These are phyloP conservation scores for Novumbra hubbsi DNA, from an alignment of 2,797 vertebrate species.

Conservation along the genomic window DNA sequence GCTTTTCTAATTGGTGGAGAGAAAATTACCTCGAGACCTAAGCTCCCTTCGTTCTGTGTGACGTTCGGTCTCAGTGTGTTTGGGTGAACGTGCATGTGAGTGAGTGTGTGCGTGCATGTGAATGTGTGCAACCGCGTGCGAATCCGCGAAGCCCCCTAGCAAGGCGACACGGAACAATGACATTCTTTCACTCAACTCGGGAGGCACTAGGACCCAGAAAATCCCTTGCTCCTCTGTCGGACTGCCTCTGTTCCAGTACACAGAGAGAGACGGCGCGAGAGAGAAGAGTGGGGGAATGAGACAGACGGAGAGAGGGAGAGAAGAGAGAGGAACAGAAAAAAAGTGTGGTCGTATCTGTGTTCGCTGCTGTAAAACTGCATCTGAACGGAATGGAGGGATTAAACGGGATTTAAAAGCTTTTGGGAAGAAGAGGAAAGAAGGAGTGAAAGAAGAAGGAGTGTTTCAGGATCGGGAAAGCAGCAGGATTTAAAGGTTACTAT, in stretches of 20 bases:
- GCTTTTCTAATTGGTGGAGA: slow-evolving; percentile 13
- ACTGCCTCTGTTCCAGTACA: slow-evolving; percentile 59
- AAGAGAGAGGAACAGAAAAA: slow-evolving; percentile 47
- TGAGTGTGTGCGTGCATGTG: background rate
- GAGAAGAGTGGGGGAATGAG: slow-evolving; percentile 27
- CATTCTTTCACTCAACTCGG: slow-evolving; percentile 50
- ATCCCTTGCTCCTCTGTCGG: slow-evolving; percentile 28
- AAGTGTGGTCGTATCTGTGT: slow-evolving; percentile 62
- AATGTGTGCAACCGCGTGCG: background rate
- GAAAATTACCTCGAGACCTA: slow-evolving; percentile 12
- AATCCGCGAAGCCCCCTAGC: slow-evolving; percentile 14
- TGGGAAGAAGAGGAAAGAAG: slow-evolving; percentile 27
- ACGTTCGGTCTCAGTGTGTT: background rate
- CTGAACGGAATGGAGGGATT: slow-evolving; percentile 65
- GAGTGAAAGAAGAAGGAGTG: slow-evolving; percentile 61
- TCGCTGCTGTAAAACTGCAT: slow-evolving; percentile 55
- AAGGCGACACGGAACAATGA: slow-evolving; percentile 39
- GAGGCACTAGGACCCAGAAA: slow-evolving; percentile 74
- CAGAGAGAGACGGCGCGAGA: slow-evolving; percentile 37
- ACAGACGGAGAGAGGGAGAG: slow-evolving; percentile 47
- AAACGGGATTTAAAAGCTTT: slow-evolving; percentile 62
- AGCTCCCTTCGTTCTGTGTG: background rate
- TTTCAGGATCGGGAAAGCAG: slow-evolving; percentile 48
- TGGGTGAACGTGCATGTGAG: background rate
- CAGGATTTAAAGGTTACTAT: slow-evolving; percentile 74